phyloP scores from a whole-genome alignment of 2,888 invertebrate species.

The Tiphia femorata region DNA sequence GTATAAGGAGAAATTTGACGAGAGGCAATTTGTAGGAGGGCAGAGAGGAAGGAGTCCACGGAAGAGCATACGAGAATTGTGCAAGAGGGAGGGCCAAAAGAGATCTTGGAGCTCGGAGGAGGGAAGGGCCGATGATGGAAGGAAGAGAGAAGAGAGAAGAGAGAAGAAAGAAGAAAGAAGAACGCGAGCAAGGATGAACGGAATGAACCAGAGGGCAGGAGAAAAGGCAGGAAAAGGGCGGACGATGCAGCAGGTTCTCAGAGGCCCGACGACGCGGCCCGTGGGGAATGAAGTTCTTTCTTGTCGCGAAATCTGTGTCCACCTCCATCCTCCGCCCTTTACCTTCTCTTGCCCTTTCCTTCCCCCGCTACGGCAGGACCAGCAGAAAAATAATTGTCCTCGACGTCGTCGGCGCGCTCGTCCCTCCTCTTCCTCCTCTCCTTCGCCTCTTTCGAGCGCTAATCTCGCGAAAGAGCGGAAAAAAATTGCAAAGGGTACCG shows the following conservation, averaged over 20 bases:
- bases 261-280: constrained; percentile 3
- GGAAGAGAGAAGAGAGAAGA: neutral
- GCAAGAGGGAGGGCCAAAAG: neutral
- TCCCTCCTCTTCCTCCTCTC: neutral
- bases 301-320: constrained; percentile 5
- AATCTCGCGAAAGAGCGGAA: no score
- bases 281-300: constrained; percentile 9
- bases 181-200: neutral
- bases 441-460: no score
- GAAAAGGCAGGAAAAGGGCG: constrained; percentile 1
- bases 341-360: no score
- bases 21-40: neutral
- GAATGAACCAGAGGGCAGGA: neutral
- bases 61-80: constrained; percentile 1
- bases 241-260: constrained; percentile 8
- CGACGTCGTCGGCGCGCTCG: neutral
- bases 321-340: neutral
- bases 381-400: constrained; percentile 3
- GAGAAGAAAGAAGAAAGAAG: neutral
- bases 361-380: no score
- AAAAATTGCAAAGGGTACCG: no score
- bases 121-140: neutral
- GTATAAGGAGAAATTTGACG: no score
- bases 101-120: neutral
- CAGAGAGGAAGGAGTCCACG: neutral